Evolutionary conservation across 1,140 invertebrate species (phyloP).

Genomic region (Heterodera carotae): DNA sequence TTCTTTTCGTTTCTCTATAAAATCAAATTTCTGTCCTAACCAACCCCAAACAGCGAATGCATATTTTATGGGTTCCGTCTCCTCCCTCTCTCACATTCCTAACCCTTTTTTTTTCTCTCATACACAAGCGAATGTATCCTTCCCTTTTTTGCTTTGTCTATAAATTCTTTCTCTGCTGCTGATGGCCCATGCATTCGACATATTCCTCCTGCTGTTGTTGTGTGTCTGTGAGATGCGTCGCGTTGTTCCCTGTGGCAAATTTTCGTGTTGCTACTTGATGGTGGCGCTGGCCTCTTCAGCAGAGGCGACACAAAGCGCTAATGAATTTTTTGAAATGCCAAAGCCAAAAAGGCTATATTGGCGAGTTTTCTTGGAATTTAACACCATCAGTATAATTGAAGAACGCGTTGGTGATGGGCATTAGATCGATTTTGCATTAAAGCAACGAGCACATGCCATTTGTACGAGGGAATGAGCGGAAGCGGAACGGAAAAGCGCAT

Average conservation of each 20-base stretch:
- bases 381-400: slow-evolving; percentile 2
- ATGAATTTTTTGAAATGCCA: slow-evolving; percentile 6
- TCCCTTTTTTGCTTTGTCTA: not conserved
- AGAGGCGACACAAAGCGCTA: not conserved
- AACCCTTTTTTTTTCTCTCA: not conserved
- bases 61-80: not conserved
- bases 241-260: not conserved
- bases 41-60: not conserved
- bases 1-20: not conserved
- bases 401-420: not conserved
- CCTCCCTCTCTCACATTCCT: too few relatives aligned
- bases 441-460: too few relatives aligned
- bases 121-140: not conserved
- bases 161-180: not conserved
- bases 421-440: not conserved
- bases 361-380: slow-evolving; percentile 9
- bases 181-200: not conserved
- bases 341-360: not conserved
- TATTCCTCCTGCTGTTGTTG: not conserved
- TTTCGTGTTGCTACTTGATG: not conserved
- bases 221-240: not conserved
- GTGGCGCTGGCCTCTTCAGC: not conserved
- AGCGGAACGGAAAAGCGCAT: too few relatives aligned
- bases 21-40: not conserved
- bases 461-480: too few relatives aligned